Evolutionary conservation across 2,113 vertebrate genomes (phyloP).

Genomic region (Nasalis larvatus): DNA sequence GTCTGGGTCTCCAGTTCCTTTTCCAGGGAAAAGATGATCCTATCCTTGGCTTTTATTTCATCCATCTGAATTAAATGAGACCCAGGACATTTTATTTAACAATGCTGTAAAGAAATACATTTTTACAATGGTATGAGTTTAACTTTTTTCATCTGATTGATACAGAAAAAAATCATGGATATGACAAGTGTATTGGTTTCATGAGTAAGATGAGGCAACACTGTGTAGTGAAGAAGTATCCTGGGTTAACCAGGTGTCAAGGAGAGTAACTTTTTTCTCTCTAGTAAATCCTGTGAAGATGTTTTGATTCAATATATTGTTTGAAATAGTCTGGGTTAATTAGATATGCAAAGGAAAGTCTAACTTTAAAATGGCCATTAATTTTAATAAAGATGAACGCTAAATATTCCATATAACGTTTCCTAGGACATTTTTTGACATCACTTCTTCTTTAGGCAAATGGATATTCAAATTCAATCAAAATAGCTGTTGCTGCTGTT

Average conservation of each 20-base stretch:
- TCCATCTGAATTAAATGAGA: slow-evolving; percentile 92
- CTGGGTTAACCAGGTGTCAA: not conserved
- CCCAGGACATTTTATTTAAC: slow-evolving; percentile 42
- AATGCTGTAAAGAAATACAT: not conserved
- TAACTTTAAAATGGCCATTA: not conserved
- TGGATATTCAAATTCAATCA: not conserved
- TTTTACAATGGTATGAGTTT: not conserved
- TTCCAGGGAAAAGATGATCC: slow-evolving; percentile 96
- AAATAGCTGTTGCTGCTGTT: not conserved
- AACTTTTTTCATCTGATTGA: not conserved
- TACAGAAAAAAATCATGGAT: not conserved
- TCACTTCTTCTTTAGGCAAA: not conserved
- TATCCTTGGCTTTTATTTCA: slow-evolving; percentile 98
- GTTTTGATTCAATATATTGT: not conserved
- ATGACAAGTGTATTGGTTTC: not conserved
- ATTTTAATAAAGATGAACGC: not conserved
- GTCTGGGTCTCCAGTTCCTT: slow-evolving; percentile 95
- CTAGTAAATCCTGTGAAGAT: not conserved
- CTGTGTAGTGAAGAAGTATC: not conserved
- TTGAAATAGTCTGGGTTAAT: not conserved
- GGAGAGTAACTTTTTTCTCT: not conserved
- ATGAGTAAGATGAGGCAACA: not conserved
- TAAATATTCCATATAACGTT: not conserved
- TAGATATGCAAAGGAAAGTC: not conserved
- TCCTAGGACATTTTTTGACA: not conserved